These are phyloP conservation scores for Pelecanoides urinatrix DNA, from an alignment of 2,113 vertebrate genomes.

Conservation along the genomic window DNA sequence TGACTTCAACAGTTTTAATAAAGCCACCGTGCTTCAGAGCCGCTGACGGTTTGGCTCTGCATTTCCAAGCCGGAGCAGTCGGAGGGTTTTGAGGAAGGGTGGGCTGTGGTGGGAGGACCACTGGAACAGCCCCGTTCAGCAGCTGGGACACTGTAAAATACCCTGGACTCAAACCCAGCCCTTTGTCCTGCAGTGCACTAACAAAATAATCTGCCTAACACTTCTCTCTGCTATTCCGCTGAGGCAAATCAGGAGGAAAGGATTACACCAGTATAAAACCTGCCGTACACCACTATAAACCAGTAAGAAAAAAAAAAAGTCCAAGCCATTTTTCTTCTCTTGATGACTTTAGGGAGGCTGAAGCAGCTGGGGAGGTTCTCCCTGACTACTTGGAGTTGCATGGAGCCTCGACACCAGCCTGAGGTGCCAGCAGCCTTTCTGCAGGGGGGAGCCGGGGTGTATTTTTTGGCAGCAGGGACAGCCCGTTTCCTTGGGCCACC, in stretches of 20 bases:
- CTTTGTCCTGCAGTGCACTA: neutral
- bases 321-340: neutral
- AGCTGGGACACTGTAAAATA: neutral
- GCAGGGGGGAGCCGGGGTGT: neutral
- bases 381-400: neutral
- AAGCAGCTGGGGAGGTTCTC: neutral
- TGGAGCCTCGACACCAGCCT: neutral
- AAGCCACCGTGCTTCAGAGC: neutral
- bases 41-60: neutral
- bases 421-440: neutral
- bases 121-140: neutral
- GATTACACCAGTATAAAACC: neutral
- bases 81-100: neutral
- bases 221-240: neutral
- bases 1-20: neutral
- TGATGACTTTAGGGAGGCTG: neutral
- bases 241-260: neutral
- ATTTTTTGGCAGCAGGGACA: neutral
- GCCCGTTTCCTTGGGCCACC: conserved; percentile 20
- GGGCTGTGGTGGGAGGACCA: neutral
- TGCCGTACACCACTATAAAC: neutral
- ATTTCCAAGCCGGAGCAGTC: rapidly evolving
- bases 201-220: neutral
- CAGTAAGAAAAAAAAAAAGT: neutral
- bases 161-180: neutral